Percentiles rank a stretch among this genome's conserved stretches.
phyloP scores from a whole-genome alignment of 2,113 vertebrate genomes.

The Formicarius rufipectus region DNA sequence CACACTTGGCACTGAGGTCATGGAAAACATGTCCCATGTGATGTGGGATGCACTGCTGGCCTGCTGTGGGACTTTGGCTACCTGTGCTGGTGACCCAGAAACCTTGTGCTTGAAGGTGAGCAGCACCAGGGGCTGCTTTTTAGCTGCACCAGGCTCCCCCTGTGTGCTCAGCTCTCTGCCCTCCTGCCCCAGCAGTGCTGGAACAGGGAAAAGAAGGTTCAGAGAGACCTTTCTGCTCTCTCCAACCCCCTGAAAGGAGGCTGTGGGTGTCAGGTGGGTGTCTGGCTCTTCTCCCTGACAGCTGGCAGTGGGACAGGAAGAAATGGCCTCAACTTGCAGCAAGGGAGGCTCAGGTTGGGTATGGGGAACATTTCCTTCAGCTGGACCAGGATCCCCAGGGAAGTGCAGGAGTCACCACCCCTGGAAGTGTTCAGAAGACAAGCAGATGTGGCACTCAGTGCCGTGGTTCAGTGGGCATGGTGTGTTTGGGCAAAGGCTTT shows the following conservation, averaged over 20 bases:
- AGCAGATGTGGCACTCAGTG: neutral
- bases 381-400: neutral
- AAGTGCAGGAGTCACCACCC: neutral
- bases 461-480: neutral
- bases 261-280: neutral
- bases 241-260: neutral
- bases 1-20: fast-evolving
- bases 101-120: neutral
- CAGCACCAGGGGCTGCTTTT: neutral
- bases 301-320: neutral
- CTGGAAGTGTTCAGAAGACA: neutral
- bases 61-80: neutral
- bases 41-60: neutral
- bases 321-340: no score
- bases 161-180: neutral
- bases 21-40: neutral
- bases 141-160: neutral
- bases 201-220: neutral
- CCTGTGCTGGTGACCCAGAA: neutral
- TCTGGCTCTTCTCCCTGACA: neutral
- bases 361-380: neutral
- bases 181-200: neutral
- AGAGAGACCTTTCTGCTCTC: neutral
- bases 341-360: neutral
- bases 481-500: neutral